Conservation (phyloP, 35 echinoderm and acorn worm genomes). For the Lytechinus pictus region DNA sequence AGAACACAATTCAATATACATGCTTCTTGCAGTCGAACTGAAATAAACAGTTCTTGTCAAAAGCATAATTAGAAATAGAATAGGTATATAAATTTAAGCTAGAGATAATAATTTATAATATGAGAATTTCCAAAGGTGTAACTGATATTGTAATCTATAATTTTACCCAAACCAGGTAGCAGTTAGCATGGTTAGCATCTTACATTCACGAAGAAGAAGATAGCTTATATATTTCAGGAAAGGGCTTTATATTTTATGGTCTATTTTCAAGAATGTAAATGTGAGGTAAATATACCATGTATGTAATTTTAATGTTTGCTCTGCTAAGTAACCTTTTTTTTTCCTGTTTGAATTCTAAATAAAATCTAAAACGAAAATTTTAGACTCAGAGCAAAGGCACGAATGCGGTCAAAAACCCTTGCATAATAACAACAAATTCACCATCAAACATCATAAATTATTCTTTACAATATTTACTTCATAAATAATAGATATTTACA, state of each 20-base stretch:
- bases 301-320: neutral
- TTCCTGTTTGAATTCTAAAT: too few relatives aligned
- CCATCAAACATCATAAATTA: neutral
- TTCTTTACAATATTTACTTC: constrained; percentile 7
- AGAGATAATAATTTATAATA: too few relatives aligned
- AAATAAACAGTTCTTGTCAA: neutral
- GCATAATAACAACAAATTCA: neutral
- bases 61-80: neutral
- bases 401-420: neutral
- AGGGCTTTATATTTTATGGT: too few relatives aligned
- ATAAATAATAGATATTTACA: constrained; percentile 48
- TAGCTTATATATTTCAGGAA: too few relatives aligned
- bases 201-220: too few relatives aligned
- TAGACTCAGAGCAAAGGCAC: neutral
- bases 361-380: neutral
- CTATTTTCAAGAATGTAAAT: too few relatives aligned
- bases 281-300: too few relatives aligned
- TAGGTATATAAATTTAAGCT: neutral
- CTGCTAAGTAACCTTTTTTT: neutral
- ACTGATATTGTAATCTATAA: too few relatives aligned
- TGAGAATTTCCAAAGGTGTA: too few relatives aligned
- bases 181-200: too few relatives aligned
- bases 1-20: neutral
- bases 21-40: neutral
- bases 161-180: too few relatives aligned